A percentile compares a stretch with the other conserved stretches of the same genome.
These are phyloP conservation scores for Nemotelus pantherinus DNA, from an alignment of 2,888 invertebrate species.

Conservation along the genomic window DNA sequence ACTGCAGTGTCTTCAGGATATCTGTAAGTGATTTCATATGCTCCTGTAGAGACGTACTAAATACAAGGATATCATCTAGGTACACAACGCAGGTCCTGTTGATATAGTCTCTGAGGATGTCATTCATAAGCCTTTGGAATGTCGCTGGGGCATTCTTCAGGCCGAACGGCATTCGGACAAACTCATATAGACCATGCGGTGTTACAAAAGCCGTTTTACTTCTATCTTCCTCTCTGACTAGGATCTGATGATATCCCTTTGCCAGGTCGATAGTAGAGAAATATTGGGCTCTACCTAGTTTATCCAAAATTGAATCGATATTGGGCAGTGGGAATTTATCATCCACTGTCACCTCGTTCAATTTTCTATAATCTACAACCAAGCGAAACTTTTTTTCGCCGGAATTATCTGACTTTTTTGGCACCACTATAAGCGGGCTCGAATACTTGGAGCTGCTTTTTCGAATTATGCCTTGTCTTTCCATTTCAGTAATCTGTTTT, in stretches of 20 bases:
- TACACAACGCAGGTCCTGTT: neutral
- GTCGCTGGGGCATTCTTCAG: conserved; percentile 11
- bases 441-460: neutral
- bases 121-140: neutral
- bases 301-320: neutral
- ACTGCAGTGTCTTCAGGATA: neutral
- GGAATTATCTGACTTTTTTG: conserved; percentile 10
- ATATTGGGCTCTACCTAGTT: neutral
- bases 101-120: neutral
- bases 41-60: neutral
- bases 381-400: neutral
- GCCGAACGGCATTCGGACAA: neutral
- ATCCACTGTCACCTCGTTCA: neutral
- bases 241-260: neutral
- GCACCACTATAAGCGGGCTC: conserved; percentile 1
- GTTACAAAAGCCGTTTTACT: neutral
- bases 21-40: neutral
- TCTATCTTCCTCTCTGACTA: neutral
- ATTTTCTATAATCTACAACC: neutral
- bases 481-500: conserved; percentile 10
- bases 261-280: too few species aligned
- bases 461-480: conserved; percentile 1
- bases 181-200: neutral
- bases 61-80: neutral
- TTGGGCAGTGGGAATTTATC: conserved; percentile 18